Percentiles rank a stretch among this genome's conserved stretches.
phyloP scores from a whole-genome alignment of 2,888 invertebrate species.

The Blastobasis adustella region DNA sequence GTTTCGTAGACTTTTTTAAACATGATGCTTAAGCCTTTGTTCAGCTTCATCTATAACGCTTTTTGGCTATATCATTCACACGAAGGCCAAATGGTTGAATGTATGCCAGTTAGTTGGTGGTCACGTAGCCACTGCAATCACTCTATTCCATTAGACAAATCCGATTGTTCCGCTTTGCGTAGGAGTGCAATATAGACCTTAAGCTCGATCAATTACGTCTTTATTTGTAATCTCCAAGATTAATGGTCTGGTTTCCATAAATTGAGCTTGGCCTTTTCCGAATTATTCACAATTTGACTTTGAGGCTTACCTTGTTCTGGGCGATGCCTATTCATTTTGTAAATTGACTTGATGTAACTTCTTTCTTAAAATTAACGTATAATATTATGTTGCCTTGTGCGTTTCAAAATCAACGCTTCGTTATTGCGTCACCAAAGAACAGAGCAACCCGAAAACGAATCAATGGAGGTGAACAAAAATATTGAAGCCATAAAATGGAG shows the following conservation, averaged over 20 bases:
- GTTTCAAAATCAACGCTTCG: too few relatives aligned
- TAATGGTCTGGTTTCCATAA: conserved; percentile 13
- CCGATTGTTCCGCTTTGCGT: conserved; percentile 31
- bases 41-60: conserved; percentile 26
- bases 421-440: too few relatives aligned
- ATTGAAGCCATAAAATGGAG: conserved; percentile 48
- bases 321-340: too few relatives aligned
- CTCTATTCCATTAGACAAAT: conserved; percentile 35
- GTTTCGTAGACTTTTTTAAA: too few relatives aligned
- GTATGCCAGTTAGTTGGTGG: conserved; percentile 38
- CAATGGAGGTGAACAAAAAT: conserved; percentile 43
- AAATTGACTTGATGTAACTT: too few relatives aligned
- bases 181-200: conserved; percentile 19
- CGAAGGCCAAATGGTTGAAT: conserved; percentile 43
- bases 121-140: conserved; percentile 41
- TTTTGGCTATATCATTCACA: conserved; percentile 40
- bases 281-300: conserved; percentile 15
- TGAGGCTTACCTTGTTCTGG: neutral
- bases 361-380: too few relatives aligned
- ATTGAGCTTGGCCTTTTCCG: conserved; percentile 15
- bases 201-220: conserved; percentile 18
- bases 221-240: conserved; percentile 18
- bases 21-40: too few relatives aligned
- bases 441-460: conserved; percentile 28
- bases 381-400: too few relatives aligned